A percentile compares a stretch with the other conserved stretches of the same genome.
Evolutionary conservation across 2,888 invertebrate genomes (phyloP).

Genomic region (Caenorhabditis imperialis): DNA sequence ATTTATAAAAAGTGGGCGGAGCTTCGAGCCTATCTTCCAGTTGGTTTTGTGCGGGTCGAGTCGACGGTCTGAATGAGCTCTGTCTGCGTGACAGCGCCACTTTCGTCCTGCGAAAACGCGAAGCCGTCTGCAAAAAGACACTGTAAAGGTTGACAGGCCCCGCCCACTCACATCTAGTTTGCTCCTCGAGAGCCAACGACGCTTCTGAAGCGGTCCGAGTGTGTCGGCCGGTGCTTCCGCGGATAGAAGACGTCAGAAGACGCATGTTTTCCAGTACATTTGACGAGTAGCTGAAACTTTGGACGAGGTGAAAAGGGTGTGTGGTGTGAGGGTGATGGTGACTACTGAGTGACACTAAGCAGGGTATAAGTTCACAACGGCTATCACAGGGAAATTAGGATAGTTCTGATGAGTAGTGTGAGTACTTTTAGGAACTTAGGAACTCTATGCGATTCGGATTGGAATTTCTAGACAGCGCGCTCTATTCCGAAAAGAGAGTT

Average conservation of each 20-base stretch:
- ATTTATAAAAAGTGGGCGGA: too few species aligned
- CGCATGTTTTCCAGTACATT: constrained; percentile 62
- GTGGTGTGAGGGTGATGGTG: background rate
- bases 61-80: constrained; percentile 92
- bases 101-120: constrained; percentile 99
- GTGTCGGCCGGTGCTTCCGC: constrained; percentile 23
- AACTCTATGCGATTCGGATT: too few species aligned
- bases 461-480: too few species aligned
- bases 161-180: constrained; percentile 64
- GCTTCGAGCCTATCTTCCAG: constrained; percentile 59
- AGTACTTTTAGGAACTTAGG: too few species aligned
- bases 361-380: background rate
- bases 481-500: too few species aligned
- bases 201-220: constrained; percentile 54
- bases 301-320: background rate
- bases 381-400: background rate
- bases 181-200: constrained; percentile 61
- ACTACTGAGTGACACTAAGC: background rate
- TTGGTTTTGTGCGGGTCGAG: constrained; percentile 66
- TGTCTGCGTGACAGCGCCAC: constrained; percentile 88
- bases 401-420: too few species aligned
- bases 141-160: too few species aligned
- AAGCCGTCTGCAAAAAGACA: constrained; percentile 84
- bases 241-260: constrained; percentile 53
- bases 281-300: constrained; percentile 62